Percentiles rank a stretch among this genome's conserved stretches.
Conservation (phyloP, 2,888 invertebrate species). For the Lordiphosa fenestrarum region DNA sequence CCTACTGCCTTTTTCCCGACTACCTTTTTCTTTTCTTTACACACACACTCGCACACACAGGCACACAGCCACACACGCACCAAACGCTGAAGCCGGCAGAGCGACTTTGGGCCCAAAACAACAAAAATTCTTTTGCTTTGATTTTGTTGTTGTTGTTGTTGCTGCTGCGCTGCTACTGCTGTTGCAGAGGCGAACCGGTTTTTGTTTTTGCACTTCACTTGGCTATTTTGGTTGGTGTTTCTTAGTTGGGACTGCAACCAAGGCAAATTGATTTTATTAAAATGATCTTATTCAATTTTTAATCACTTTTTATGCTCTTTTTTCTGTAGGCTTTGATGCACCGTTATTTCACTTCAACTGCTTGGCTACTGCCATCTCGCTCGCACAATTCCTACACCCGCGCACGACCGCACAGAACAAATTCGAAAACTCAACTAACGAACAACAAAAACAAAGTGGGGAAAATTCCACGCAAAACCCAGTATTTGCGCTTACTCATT, state of each 20-base stretch:
- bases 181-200: conserved; percentile 68
- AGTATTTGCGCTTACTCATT: no score
- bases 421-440: no score
- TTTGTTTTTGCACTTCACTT: conserved; percentile 74
- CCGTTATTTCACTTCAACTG: conserved; percentile 49
- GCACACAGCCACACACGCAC: conserved; percentile 16
- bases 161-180: conserved; percentile 39
- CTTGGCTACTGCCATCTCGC: conserved; percentile 44
- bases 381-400: conserved; percentile 44
- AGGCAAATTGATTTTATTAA: conserved; percentile 18
- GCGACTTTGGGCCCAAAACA: conserved; percentile 30
- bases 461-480: no score
- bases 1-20: conserved; percentile 52
- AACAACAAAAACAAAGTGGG: no score
- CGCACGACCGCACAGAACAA: conserved; percentile 29
- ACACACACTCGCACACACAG: conserved; percentile 30
- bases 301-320: not conserved
- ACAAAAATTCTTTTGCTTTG: conserved; percentile 49
- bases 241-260: conserved; percentile 18
- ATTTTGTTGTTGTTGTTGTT: conserved; percentile 32
- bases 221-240: conserved; percentile 37
- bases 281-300: not conserved
- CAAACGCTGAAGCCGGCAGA: conserved; percentile 13
- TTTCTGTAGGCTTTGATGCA: conserved; percentile 31
- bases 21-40: conserved; percentile 47